Evolutionary conservation across 2,113 vertebrate species (phyloP).

Genomic region (Lepus timidus): DNA sequence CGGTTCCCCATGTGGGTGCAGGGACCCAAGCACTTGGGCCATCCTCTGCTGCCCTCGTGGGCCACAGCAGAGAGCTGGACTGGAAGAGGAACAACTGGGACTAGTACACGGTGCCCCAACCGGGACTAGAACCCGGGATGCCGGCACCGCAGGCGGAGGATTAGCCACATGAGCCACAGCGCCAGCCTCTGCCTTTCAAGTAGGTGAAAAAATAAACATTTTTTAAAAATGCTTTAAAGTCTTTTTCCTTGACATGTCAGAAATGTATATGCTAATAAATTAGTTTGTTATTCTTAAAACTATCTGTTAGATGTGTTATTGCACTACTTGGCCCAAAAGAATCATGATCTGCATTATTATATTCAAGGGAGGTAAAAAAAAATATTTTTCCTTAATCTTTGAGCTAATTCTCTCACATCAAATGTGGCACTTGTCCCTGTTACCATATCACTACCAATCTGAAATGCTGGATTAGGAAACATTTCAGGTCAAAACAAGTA

Average conservation of each 20-base stretch:
- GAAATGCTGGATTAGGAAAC: slow-evolving; percentile 8
- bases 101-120: no score
- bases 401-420: slow-evolving; percentile 27
- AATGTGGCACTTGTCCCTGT: background rate
- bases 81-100: no score
- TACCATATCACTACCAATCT: background rate
- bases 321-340: background rate
- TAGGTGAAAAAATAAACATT: no score
- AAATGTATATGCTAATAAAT: background rate
- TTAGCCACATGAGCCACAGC: no score
- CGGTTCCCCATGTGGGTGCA: no score
- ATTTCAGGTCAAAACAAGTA: background rate
- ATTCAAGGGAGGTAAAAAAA: background rate
- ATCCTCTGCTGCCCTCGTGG: no score
- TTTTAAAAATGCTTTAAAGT: background rate
- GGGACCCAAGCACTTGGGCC: no score
- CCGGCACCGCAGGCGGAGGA: no score
- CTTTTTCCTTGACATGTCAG: background rate
- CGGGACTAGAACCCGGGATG: no score
- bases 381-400: background rate
- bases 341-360: background rate
- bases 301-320: background rate
- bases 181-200: no score
- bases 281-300: background rate
- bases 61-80: no score